These are phyloP conservation scores for Camponotus fellah DNA, from an alignment of 2,888 invertebrate species.

Conservation along the genomic window DNA sequence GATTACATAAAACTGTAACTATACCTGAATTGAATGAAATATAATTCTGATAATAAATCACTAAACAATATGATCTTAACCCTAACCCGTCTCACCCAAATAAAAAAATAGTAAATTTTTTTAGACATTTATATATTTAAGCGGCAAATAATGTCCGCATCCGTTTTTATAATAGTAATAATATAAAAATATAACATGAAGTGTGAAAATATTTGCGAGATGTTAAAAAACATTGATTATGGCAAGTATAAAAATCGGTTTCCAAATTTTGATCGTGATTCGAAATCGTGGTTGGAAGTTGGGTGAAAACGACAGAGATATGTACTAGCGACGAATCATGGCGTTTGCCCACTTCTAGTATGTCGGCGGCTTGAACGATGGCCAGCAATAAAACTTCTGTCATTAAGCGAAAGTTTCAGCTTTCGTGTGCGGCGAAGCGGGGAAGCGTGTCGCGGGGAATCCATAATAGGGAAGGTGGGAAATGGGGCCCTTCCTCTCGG, in stretches of 20 bases:
- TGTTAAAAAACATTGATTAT: neutral
- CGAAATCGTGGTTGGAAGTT: constrained; percentile 18
- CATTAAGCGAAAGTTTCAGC: constrained; percentile 75
- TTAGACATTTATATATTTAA: neutral
- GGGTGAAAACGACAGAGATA: constrained; percentile 37
- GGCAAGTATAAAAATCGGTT: neutral
- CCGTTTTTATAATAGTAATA: neutral
- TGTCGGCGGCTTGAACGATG: constrained; percentile 73
- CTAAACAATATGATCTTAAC: no score
- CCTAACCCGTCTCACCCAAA: no score
- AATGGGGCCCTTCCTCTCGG: constrained; percentile 74
- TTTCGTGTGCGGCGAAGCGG: constrained; percentile 54
- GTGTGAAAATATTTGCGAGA: neutral
- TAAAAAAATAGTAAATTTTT: no score
- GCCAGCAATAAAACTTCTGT: constrained; percentile 76
- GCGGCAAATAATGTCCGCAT: neutral
- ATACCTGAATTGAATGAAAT: no score
- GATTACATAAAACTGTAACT: no score
- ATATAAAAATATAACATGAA: neutral
- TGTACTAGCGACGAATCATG: constrained; percentile 40
- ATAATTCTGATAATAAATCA: no score
- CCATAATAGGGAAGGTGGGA: constrained; percentile 70
- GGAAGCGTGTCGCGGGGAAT: constrained; percentile 71
- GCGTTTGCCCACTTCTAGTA: constrained; percentile 27
- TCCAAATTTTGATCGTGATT: constrained; percentile 11